Base-by-base conservation (phyloP, 2,888 invertebrate species). In the Phalera bucephala region DNA sequence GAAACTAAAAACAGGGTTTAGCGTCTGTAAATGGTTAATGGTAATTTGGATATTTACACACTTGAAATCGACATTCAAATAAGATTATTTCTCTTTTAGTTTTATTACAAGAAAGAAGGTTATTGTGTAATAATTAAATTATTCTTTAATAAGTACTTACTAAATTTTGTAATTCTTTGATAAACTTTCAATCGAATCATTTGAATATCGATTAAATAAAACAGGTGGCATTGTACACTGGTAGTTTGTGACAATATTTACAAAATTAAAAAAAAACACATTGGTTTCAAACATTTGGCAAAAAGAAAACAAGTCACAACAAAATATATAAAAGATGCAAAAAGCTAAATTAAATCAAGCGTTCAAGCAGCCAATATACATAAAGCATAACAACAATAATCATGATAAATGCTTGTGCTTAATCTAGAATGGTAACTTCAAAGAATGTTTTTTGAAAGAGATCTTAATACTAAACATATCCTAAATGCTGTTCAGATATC, bases 401-500 rank as follows among this genome's bases (percentile, higher is more conserved):
- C 55, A 46, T 45, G 39, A 47, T 56, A 50, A 52, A 45, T 50
- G 49, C 34, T 57, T 67, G 69, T 64, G 59, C 64, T 68, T 64
- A 62, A 36, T 40, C 64, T 67, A 65, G 46, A 53, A 46, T 61
- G 64, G 64, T 70, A 71, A 64, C 71, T 60, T 45, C 25, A 28
- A 39, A 23, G 11, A 12, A 21, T 28, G 8, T 15, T 36, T n/a
- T n/a, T n/a, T n/a, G n/a, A n/a, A 30, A 13, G 5, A 23, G 33
- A 47, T 45, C 27, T 43, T 42, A 8, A 10, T 12, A 6, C 70
- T 83, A 91, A 48, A 91, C 91, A 70, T 91, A 91, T 26, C 91
- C 91, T 72, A 91, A 86, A 69, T 91, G 91, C 58, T 91, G 89
- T 70, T 91, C 91, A 38, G 91, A 89, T 49, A 91, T 79, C 8